Conservation (phyloP, 2,888 invertebrate genomes). For the Hoplodrina blanda region DNA sequence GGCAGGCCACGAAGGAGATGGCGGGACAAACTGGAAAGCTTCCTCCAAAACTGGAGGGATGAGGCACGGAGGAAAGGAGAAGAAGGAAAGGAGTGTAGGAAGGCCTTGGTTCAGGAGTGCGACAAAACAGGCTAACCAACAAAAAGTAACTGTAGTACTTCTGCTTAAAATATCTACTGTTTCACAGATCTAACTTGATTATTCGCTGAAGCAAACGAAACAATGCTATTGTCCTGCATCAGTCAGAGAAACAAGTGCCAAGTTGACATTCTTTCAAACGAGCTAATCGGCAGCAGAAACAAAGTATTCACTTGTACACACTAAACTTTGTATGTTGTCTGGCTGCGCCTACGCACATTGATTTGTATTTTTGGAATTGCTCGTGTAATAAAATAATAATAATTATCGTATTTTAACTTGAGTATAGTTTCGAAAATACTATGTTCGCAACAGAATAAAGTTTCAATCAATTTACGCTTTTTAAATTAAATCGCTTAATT, state of each 20-base stretch:
- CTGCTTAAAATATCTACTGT: too few relatives aligned
- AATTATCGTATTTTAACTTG: background rate
- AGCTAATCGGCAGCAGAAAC: background rate
- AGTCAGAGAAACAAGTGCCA: conserved; percentile 23
- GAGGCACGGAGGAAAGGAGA: too few relatives aligned
- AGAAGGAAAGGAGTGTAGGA: too few relatives aligned
- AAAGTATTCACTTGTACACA: conserved; percentile 7
- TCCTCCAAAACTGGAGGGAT: too few relatives aligned
- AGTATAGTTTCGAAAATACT: background rate
- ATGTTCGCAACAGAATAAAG: background rate
- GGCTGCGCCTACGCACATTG: background rate
- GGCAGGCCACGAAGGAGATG: too few relatives aligned
- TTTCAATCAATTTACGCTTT: too few relatives aligned
- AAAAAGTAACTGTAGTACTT: too few relatives aligned
- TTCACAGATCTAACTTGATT: conserved; percentile 4
- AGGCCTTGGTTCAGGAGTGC: too few relatives aligned
- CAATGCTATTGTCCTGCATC: conserved; percentile 31
- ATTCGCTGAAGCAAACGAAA: conserved; percentile 27
- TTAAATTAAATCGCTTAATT: too few relatives aligned
- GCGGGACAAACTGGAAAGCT: too few relatives aligned
- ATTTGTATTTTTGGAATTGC: background rate
- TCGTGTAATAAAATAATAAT: too few relatives aligned
- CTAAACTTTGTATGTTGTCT: background rate
- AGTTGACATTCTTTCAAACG: conserved; percentile 32
- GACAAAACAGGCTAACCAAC: too few relatives aligned